These are phyloP conservation scores for Metacarcinus magister DNA, from an alignment of 2,888 invertebrate species.

Conservation along the genomic window DNA sequence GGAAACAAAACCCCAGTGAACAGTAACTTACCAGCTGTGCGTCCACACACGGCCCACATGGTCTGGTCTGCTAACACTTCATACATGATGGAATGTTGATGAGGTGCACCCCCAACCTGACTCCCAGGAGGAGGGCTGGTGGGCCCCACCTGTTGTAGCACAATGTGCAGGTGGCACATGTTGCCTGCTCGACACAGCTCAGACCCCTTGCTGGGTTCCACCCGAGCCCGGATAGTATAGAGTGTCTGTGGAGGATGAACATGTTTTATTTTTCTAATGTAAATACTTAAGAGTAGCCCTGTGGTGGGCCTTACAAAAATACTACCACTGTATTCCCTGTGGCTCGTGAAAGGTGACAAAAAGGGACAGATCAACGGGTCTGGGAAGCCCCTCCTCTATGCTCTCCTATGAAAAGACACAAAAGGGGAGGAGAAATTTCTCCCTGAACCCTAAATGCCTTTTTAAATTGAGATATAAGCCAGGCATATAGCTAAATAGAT, in stretches of 20 bases:
- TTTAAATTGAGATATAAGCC: no score
- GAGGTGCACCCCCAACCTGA: slow-evolving; percentile 79
- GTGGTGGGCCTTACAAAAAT: no score
- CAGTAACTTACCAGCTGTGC: slow-evolving; percentile 90
- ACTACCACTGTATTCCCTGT: no score
- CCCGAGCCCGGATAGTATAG: slow-evolving; percentile 91
- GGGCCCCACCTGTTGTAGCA: slow-evolving; percentile 83
- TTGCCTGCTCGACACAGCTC: slow-evolving; percentile 95
- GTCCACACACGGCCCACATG: slow-evolving; percentile 96
- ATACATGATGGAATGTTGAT: slow-evolving; percentile 91
- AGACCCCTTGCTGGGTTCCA: slow-evolving; percentile 91
- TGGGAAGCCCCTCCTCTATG: no score
- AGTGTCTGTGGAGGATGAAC: slow-evolving; percentile 87
- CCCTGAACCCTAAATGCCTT: no score
- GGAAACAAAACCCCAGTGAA: background rate
- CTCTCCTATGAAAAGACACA: no score
- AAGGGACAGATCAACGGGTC: no score
- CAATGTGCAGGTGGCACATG: slow-evolving; percentile 87
- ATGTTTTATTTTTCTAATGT: slow-evolving; percentile 4
- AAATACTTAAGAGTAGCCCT: background rate
- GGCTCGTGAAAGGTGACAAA: no score
- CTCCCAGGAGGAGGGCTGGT: slow-evolving; percentile 76
- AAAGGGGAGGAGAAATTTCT: no score
- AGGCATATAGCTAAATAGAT: no score
- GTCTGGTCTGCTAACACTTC: slow-evolving; percentile 96